Conservation (phyloP, 1,140 invertebrate species). For the Lordiphosa mommai region DNA sequence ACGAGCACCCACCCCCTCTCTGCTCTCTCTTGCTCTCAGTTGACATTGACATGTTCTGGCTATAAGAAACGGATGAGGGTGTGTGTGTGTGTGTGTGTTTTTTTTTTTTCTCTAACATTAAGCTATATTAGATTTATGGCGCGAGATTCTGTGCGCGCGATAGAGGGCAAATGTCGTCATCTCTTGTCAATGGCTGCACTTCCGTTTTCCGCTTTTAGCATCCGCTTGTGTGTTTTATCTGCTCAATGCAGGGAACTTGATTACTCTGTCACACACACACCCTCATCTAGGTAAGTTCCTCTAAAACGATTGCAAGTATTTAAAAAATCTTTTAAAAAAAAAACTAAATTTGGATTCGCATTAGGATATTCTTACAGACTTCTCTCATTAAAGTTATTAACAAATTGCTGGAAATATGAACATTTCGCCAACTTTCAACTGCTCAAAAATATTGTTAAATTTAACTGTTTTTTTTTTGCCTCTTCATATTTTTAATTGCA, state of each 20-base stretch:
- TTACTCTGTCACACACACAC: conserved; percentile 42
- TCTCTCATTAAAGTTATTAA: too few species aligned
- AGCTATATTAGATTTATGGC: conserved; percentile 61
- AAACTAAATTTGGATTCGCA: too few species aligned
- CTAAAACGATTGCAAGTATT: too few species aligned
- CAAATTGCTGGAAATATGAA: too few species aligned
- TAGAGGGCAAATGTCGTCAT: conserved; percentile 11
- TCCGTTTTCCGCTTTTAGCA: conserved; percentile 47
- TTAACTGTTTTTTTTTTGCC: too few species aligned
- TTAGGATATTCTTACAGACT: too few species aligned
- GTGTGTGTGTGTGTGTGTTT: background rate
- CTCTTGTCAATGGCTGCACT: conserved; percentile 65
- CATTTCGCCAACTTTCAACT: too few species aligned
- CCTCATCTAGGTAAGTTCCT: too few species aligned
- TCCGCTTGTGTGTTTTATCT: conserved; percentile 31
- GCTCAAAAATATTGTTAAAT: too few species aligned
- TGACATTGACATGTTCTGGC: conserved; percentile 43
- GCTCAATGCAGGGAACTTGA: conserved; percentile 49
- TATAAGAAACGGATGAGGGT: background rate
- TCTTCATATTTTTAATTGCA: too few species aligned
- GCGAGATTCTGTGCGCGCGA: conserved; percentile 5
- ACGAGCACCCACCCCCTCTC: background rate
- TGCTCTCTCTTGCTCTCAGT: background rate
- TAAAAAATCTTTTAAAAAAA: too few species aligned
- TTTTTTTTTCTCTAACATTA: conserved; percentile 57